These are phyloP conservation scores for Otocyon megalotis DNA, from an alignment of 2,113 vertebrate genomes.

Conservation along the genomic window DNA sequence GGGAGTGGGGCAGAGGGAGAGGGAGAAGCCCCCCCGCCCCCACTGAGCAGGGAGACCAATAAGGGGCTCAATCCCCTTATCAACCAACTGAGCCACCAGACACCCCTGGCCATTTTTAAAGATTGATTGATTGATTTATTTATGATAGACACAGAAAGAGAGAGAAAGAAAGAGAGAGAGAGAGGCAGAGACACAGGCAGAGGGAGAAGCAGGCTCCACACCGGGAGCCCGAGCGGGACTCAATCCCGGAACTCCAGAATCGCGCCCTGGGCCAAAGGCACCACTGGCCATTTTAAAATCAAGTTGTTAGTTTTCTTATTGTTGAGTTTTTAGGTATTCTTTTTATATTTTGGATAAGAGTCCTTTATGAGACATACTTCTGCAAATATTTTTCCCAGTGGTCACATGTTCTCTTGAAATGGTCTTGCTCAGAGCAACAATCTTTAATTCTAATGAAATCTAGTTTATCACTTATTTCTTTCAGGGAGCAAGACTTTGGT, in stretches of 20 bases:
- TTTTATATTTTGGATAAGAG: not conserved
- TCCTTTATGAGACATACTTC: not conserved
- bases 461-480: not conserved
- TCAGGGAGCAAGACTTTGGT: not conserved
- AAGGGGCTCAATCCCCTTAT: not conserved
- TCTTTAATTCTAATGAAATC: not conserved
- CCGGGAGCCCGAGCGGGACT: too few relatives aligned
- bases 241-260: too few relatives aligned
- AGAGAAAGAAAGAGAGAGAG: too few relatives aligned
- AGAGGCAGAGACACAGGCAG: too few relatives aligned
- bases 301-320: not conserved
- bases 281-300: not conserved
- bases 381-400: not conserved
- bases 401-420: not conserved
- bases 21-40: too few relatives aligned
- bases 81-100: not conserved
- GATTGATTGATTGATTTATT: too few relatives aligned
- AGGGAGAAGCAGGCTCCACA: too few relatives aligned
- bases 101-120: not conserved
- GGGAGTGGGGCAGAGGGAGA: not conserved
- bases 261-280: not conserved
- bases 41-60: not conserved
- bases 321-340: not conserved
- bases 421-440: not conserved
- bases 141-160: too few relatives aligned